phyloP scores from a whole-genome alignment of 2,888 invertebrate genomes.

The Apeira syringaria region DNA sequence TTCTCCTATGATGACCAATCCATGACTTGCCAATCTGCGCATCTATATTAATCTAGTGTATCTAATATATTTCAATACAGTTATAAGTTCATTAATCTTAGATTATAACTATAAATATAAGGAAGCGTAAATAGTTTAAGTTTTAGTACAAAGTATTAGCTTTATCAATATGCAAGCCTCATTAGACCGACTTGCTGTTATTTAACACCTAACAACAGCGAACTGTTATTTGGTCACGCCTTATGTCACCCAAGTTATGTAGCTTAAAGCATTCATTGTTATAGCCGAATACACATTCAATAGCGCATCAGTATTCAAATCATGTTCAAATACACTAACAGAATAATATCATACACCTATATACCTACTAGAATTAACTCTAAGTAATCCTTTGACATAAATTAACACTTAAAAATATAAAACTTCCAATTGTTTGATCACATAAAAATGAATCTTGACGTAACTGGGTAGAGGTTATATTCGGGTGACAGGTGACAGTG shows the following conservation, averaged over 20 bases:
- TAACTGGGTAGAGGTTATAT: slow-evolving; percentile 43
- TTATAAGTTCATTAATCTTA: too few species aligned
- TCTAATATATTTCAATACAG: too few species aligned
- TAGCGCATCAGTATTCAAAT: slow-evolving; percentile 25
- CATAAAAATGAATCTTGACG: slow-evolving; percentile 34
- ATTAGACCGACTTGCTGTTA: slow-evolving; percentile 6
- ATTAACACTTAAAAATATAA: slow-evolving; percentile 22
- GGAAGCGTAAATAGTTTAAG: too few species aligned
- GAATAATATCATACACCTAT: slow-evolving; percentile 12
- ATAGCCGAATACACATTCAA: slow-evolving; percentile 23
- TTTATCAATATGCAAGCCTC: slow-evolving; percentile 8
- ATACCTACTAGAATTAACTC: slow-evolving; percentile 15
- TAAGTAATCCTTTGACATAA: slow-evolving; percentile 24
- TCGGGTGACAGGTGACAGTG: slow-evolving; percentile 41
- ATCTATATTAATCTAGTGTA: too few species aligned
- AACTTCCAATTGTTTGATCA: slow-evolving; percentile 36
- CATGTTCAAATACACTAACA: slow-evolving; percentile 27
- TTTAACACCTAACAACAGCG: slow-evolving; percentile 6
- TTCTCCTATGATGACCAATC: too few species aligned
- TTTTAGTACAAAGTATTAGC: slow-evolving; percentile 1
- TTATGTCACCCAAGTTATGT: slow-evolving; percentile 28
- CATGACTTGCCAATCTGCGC: too few species aligned
- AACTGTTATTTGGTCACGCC: slow-evolving; percentile 12
- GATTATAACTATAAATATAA: too few species aligned
- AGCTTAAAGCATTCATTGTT: slow-evolving; percentile 26